These are phyloP conservation scores for Perdita meconis DNA, from an alignment of 2,888 invertebrate species.

Conservation along the genomic window DNA sequence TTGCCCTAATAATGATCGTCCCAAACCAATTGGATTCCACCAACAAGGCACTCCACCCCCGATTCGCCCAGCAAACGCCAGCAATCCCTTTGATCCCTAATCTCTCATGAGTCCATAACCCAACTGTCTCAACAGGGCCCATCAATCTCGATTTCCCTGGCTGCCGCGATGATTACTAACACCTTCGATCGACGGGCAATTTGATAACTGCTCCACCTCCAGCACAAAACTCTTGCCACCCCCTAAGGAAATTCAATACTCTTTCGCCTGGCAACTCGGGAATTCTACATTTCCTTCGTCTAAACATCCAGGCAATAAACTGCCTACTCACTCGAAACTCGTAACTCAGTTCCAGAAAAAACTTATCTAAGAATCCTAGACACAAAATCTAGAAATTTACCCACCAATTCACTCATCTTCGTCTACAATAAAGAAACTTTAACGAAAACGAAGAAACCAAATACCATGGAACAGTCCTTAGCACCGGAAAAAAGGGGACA, in stretches of 20 bases:
- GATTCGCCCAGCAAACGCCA: background rate
- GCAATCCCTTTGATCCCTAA: background rate
- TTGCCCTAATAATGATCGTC: background rate
- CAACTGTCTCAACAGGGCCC: slow-evolving; percentile 11
- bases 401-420: too few species aligned
- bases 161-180: background rate
- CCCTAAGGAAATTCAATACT: background rate
- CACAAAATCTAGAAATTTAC: too few species aligned
- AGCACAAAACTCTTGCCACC: background rate
- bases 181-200: background rate
- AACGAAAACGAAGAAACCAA: too few species aligned
- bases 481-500: too few species aligned
- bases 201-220: background rate
- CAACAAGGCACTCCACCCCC: background rate
- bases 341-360: too few species aligned
- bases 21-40: slow-evolving; percentile 1
- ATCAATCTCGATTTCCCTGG: slow-evolving; percentile 15
- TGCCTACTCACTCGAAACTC: too few species aligned
- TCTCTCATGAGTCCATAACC: background rate
- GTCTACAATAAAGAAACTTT: too few species aligned
- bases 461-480: too few species aligned
- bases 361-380: too few species aligned
- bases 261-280: slow-evolving; percentile 4
- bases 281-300: too few species aligned
- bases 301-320: too few species aligned